Percentiles rank a stretch among this genome's conserved stretches.
Conservation (phyloP, 2,113 vertebrate species). For the Takifugu bimaculatus region DNA sequence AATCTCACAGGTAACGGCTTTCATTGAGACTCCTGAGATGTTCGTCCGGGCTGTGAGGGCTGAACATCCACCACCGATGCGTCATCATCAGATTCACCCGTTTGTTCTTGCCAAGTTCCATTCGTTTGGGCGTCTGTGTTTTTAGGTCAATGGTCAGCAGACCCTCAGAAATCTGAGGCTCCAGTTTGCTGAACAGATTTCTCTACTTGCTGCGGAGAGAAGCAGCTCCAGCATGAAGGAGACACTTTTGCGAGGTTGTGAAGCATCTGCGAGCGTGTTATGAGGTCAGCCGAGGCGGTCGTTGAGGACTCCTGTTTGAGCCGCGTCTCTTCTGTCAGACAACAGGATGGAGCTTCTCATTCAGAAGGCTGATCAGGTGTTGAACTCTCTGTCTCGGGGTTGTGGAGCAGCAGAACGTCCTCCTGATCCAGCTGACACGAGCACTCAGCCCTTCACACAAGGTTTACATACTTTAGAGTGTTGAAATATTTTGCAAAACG, state of each 20-base stretch:
- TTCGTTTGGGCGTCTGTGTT: not conserved
- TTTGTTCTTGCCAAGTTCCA: no score
- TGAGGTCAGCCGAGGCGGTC: no score
- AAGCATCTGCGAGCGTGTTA: not conserved
- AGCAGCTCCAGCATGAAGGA: not conserved
- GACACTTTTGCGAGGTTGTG: slow-evolving; percentile 38
- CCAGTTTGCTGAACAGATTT: slow-evolving; percentile 58
- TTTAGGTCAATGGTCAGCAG: not conserved
- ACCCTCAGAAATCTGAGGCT: slow-evolving; percentile 46
- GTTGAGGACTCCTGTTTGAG: not conserved
- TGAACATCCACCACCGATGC: no score
- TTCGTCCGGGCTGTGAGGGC: no score
- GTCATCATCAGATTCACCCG: no score
- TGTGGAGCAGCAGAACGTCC: not conserved
- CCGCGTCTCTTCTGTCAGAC: slow-evolving; percentile 26
- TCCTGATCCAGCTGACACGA: slow-evolving; percentile 25
- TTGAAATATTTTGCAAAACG: no score
- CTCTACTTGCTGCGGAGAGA: slow-evolving; percentile 29
- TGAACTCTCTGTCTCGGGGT: slow-evolving; percentile 43
- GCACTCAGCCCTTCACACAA: not conserved
- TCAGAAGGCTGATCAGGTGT: slow-evolving; percentile 56
- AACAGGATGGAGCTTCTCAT: slow-evolving; percentile 53
- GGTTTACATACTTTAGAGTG: not conserved
- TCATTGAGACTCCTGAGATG: not conserved
- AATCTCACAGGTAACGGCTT: slow-evolving; percentile 23